Evolutionary conservation across 2,797 vertebrate genomes (phyloP).

Genomic region (Sitta carolinensis): DNA sequence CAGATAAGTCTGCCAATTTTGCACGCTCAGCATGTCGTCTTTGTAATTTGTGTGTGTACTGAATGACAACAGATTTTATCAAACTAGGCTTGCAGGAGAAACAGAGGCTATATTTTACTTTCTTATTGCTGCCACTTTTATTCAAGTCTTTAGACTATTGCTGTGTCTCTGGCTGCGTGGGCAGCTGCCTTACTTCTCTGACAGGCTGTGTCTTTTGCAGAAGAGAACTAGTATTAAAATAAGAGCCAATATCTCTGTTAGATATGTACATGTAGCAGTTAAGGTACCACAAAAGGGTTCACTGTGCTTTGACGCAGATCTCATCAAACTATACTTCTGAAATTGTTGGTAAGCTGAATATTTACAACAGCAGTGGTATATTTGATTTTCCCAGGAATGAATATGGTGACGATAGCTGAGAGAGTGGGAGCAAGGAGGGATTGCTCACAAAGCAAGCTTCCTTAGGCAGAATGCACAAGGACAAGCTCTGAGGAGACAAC

Average conservation of each 20-base stretch:
- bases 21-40: neutral
- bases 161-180: neutral
- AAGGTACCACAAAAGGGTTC: neutral
- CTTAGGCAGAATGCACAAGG: neutral
- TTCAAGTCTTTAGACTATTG: neutral
- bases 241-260: neutral
- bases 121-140: conserved; percentile 3
- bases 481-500: neutral
- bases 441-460: neutral
- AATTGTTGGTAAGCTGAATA: neutral
- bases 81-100: neutral
- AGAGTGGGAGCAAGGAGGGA: neutral
- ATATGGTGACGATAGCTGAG: neutral
- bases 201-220: neutral
- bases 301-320: neutral
- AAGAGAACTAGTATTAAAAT: neutral
- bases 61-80: neutral
- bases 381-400: neutral
- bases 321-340: neutral
- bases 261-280: neutral
- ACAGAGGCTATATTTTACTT: neutral
- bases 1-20: neutral
- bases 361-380: neutral
- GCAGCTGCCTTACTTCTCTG: neutral
- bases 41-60: neutral